Evolutionary conservation across 2,113 vertebrate genomes (phyloP), one percentile per base, ranked within the genome.

Genomic region (Felis chaus): DNA sequence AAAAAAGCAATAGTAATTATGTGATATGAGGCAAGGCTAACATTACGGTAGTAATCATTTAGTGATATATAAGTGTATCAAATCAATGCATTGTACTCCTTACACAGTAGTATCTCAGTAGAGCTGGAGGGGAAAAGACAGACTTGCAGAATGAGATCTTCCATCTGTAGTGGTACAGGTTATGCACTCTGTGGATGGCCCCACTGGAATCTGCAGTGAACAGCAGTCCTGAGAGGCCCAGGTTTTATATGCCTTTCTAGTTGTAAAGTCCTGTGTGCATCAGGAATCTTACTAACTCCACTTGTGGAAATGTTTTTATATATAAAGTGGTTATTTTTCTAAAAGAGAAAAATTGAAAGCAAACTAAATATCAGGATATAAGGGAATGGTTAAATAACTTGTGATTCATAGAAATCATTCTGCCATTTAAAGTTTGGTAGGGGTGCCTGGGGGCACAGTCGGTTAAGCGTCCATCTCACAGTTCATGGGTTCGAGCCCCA

Each of bases 341-440:
- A 92, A 81, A 82, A 92, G 81, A 78, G 31, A 45, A 87, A 95
- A 91, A 61, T 68, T 41, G 74, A 93, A 88, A 87, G 27, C 61
- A 83, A 61, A 33, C 14, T 50, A 45, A 85, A 36, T n/a, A 65
- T 69, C 82, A 65, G 25, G 81, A 53, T 74, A 0, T 74, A 79
- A 73, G 19, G 31, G 14, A 41, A 66, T 87, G 23, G 14, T 66
- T 79, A 71, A 94, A n/a, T 82, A 82, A 39, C 21, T 87, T 82
- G 41, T 9, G 11, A 65, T 82, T 96, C 69, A 96, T 81, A 36
- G 39, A 95, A 81, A 74, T 93, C 31, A 73, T 95, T 92, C 78
- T 96, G n/a, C 33, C 45, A 45, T 83, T 55, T 85, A 31, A 94
- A 80, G 41, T 94, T 92, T 90, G 57, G 21, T 57, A 55, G 57